Base-by-base conservation (phyloP, 2,113 vertebrate species). In the Oreochromis niloticus region DNA sequence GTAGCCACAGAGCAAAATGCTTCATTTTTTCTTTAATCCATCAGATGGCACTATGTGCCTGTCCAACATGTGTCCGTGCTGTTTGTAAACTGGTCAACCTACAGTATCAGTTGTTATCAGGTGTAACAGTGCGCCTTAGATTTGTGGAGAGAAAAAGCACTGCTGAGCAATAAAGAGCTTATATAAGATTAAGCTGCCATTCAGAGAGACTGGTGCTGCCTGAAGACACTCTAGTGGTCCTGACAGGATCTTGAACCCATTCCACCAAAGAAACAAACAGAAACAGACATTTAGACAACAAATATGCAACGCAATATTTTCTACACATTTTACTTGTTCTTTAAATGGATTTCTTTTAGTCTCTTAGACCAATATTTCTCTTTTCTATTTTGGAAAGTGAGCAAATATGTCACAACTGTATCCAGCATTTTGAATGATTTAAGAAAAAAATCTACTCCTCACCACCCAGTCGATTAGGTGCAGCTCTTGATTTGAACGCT, bases 231-330 rank as follows among this genome's bases (percentile, higher is more conserved):
- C 4, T 1, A 14, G 24, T 78, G n/a, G 3, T 59, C 48, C 13
- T 81, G 57, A 97, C 95, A 0, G 82, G 85, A 87, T 93, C 94
- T 54, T 95, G 96, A 97, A 92, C 95, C 97, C 41, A 83, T 4
- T 32, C 55, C 32, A 61, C 34, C 14, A 16, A 66, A 61, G 34
- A 48, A 1, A 66, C 8, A 41, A 27, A 13, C 59, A 14, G 95
- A 95, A 32, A 78, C 10, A 78, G 43, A 50, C 6, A 17, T 75
- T 11, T 30, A 27, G 22, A 46, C 24, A 48, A 30, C 13, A 30
- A 0, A 48, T n/a, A 32, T 0, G 1, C 1, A 78, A 30, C 12
- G 16, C 2, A 50, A 17, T 78, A 50, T 32, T 50, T 78, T 50
- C 2, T 13, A 5, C 22, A 19, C 27, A 78, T 78, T 73, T 43